Percentiles rank a stretch among this genome's conserved stretches.
These are phyloP conservation scores for Nephrotoma guestfalica DNA, from an alignment of 2,888 invertebrate species.

Conservation along the genomic window DNA sequence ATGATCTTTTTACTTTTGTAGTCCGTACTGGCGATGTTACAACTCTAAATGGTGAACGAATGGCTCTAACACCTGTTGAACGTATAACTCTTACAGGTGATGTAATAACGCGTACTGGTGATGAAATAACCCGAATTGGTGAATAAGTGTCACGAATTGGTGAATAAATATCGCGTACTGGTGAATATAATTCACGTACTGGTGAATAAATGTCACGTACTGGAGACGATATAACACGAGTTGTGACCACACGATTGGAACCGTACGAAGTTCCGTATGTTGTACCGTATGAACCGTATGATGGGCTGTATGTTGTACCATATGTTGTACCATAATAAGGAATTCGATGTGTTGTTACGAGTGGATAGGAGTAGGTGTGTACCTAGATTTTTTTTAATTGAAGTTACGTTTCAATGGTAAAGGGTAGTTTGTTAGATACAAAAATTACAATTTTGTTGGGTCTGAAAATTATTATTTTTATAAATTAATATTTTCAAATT, in stretches of 20 bases:
- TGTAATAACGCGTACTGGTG: slow-evolving; percentile 16
- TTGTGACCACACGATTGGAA: slow-evolving; percentile 18
- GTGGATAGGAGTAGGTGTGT: slow-evolving; percentile 30
- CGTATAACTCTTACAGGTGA: slow-evolving; percentile 11
- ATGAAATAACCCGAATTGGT: slow-evolving; percentile 15
- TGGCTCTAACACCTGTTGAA: slow-evolving; percentile 6
- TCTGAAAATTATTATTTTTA: not conserved
- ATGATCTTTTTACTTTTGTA: slow-evolving; percentile 44
- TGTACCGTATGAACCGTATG: not conserved
- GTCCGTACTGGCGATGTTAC: slow-evolving; percentile 17
- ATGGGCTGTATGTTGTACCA: not conserved
- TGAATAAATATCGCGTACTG: slow-evolving; percentile 7
- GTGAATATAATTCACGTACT: not conserved
- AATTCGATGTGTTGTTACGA: slow-evolving; percentile 28
- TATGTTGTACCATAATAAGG: slow-evolving; percentile 17
- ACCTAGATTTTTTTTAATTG: slow-evolving; percentile 10
- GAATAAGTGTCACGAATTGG: slow-evolving; percentile 3
- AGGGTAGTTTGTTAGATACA: not conserved
- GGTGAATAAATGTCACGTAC: slow-evolving; percentile 10
- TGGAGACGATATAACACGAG: slow-evolving; percentile 23
- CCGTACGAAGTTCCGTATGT: not conserved
- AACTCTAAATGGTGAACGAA: slow-evolving; percentile 11
- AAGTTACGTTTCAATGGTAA: not conserved
- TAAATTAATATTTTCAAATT: not conserved
- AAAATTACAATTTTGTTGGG: not conserved